Evolutionary conservation across 2,888 invertebrate genomes (phyloP), one percentile per base, ranked within the genome.

Genomic region (Pristionchus exspectatus): DNA sequence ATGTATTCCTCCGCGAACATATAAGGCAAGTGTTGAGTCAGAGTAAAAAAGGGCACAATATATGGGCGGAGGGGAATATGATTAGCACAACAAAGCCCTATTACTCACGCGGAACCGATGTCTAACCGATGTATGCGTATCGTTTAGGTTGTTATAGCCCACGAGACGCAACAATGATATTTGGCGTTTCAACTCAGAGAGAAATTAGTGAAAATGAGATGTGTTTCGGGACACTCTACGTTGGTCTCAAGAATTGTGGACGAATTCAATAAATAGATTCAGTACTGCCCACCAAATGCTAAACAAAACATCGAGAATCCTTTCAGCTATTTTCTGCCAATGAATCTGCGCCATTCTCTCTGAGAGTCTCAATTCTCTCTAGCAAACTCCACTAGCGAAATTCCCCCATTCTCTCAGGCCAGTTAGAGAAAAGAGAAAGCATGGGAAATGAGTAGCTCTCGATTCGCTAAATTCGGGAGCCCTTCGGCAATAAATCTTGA

Each of bases 291-390:
- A 14, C 33, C 27, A 66, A 66, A 24, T 24, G 30, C 27, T 69
- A 18, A 69, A 69, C 27, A 30, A 12, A 27, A 69, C 69, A n/a
- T n/a, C 30, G 27, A 16, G 16, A 69, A 30, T 30, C 30, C 69
- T 59, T 21, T 69, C 30, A 74, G 74, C 74, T 21, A 74, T 74
- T 74, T 74, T 74, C 74, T 21, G 74, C 63, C 38, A 74, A 38
- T 74, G 1, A 74, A 74, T 74, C 74, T 38, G 33, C 5, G 16
- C 74, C 74, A 38, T 63, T 63, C 59, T 18, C 56, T 63, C 38
- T 33, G 30, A 12, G 16, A 74, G 74, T 74, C 74, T 74, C 74
- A 74, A 38, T 38, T 21, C 74, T 33, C 74, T 38, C n/a, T 10
- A 24, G 1, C 16, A 21, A 27, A 16, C 27, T 10, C 69, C 18